Base-by-base conservation (phyloP, 2,888 invertebrate genomes). In the Agriotes lineatus region DNA sequence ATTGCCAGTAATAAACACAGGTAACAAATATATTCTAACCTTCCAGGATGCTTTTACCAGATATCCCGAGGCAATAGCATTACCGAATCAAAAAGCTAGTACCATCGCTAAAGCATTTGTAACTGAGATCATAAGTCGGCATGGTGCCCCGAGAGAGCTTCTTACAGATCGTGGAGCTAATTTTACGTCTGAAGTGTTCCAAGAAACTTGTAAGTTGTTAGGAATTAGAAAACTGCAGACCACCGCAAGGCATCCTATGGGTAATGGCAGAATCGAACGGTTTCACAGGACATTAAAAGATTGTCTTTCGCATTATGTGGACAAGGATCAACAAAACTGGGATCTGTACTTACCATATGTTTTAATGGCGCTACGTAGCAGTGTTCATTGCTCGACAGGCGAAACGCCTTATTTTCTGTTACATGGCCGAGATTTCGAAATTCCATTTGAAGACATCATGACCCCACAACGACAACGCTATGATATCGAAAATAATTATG, bases 131-230 rank as follows among this genome's bases (percentile, higher is more conserved):
- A 69, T 81, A n/a, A 37, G 68, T 5, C 48, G 73, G 18, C 77
- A 78, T 63, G 79, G 79, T 7, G 69, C 72, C 10, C 78, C 80
- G 2, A 58, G 70, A 45, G 60, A 71, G 54, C 50, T 81, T 18
- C 20, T 81, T n/a, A 77, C 78, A 6, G 78, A 80, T 68, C 69
- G 70, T 60, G 79, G 79, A 33, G 44, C 59, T 0, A 76, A 81
- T 35, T 75, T n/a, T n/a, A n/a, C n/a, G n/a, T n/a, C 76, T 1
- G 54, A 67, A 5, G n/a, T 80, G 14, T 72, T 80, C 9, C 72
- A 71, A 35, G 69, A 77, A 35, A 59, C 78, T 1, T 76, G 77
- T 22, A 67, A 71, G 54, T 33, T 72, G 9, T 54, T 80, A 12
- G 59, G 70, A 0, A 77, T 80, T 4, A 52, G 72, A 12, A 75